phyloP scores from a whole-genome alignment of 2,797 vertebrate species.

The Pangasius macronema region DNA sequence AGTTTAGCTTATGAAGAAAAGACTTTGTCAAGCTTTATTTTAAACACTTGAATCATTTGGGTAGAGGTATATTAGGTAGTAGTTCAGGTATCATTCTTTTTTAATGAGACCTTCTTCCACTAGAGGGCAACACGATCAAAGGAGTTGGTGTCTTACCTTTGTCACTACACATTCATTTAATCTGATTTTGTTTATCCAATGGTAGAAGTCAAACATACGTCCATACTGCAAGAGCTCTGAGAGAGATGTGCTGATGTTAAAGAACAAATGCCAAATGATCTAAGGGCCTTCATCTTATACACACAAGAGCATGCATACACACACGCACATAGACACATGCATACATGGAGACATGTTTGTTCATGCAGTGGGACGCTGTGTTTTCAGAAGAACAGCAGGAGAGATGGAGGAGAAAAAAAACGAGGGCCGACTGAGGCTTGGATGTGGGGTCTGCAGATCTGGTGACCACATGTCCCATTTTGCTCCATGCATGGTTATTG shows the following conservation, averaged over 20 bases:
- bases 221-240: conserved; percentile 14
- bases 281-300: background rate
- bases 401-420: conserved; percentile 55
- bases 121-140: conserved; percentile 72
- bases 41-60: background rate
- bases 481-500: conserved; percentile 64
- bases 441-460: conserved; percentile 66
- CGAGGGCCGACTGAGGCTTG: conserved; percentile 42
- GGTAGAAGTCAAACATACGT: conserved; percentile 27
- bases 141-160: conserved; percentile 47
- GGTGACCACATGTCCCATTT: conserved; percentile 80
- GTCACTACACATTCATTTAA: background rate
- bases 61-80: background rate
- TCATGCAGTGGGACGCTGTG: conserved; percentile 68
- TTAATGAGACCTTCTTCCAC: conserved; percentile 61
- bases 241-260: conserved; percentile 25
- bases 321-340: conserved; percentile 48
- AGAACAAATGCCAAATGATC: conserved; percentile 15
- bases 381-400: conserved; percentile 72
- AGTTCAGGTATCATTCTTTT: background rate
- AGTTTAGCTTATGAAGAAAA: conserved; percentile 20
- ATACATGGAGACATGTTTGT: conserved; percentile 72
- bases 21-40: conserved; percentile 12
- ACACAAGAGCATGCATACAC: conserved; percentile 21
- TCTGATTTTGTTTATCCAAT: conserved; percentile 21